Evolutionary conservation across 1,140 invertebrate genomes (phyloP), one percentile per base, ranked within the genome.

Genomic region (Diprion similis): DNA sequence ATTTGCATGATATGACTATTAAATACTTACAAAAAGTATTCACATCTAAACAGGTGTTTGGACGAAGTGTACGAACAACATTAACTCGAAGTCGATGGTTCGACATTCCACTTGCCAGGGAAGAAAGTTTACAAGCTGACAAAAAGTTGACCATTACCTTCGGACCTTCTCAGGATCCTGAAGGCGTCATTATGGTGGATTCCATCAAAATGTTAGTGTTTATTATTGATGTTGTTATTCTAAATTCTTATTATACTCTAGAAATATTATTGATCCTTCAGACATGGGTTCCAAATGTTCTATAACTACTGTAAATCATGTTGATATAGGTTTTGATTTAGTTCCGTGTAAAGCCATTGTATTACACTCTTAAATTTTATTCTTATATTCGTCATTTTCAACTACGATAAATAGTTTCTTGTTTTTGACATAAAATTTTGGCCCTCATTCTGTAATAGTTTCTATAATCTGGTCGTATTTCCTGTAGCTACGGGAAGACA

Each of bases 61-160:
- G 96, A 6, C 91, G 98, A 76, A 93, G 91, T 51, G 92, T 96
- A 46, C 91, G 92, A 45, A 94, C 96, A 2, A 90, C 90, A 13
- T 88, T 96, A 7, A 92, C 91, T 0, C 90, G 96, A 68, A 93
- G 93, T 76, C 91, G 98, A 13, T 99, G 97, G 97, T 98, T 96
- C 84, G 98, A 99, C 85, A 92, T 99, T 73, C 97, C 98, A 0
- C 91, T 99, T 64, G 98, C 97, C 0, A 90, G 97, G 74, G 97
- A 99, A 81, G 98, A 99, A 89, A 97, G 96, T 69, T 86, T 99
- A 4, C 93, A 94, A 78, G 96, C 96, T 18, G 97, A 99, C 83
- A 98, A 98, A 88, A 96, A 97, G 81, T 84, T 98, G 1, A 91
- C 91, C 1, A 92, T 99, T n/a, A 92, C 92, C 59, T 98, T 99